Conservation (phyloP, 2,888 invertebrate genomes). For the Phortica okadai region DNA sequence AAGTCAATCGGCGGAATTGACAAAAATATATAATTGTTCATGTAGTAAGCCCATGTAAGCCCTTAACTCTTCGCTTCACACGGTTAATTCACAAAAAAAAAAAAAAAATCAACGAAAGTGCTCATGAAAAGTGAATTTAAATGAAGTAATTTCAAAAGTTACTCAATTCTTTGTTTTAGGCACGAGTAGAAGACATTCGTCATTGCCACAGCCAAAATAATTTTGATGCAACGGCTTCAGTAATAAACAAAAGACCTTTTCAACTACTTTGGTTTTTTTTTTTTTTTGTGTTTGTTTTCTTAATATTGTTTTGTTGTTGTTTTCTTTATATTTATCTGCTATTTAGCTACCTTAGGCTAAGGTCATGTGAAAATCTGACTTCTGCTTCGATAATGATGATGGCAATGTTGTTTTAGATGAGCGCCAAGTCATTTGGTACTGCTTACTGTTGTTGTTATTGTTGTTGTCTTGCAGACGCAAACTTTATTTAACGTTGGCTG, state of each 20-base stretch:
- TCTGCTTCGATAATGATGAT: not conserved
- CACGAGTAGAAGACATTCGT: slow-evolving; percentile 28
- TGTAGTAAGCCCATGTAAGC: too few species aligned
- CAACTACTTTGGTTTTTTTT: not conserved
- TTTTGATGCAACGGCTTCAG: slow-evolving; percentile 2
- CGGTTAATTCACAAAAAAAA: too few species aligned
- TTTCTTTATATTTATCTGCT: slow-evolving; percentile 24
- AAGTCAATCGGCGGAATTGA: too few species aligned
- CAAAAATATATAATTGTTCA: too few species aligned
- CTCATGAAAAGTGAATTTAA: too few species aligned
- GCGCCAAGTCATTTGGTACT: not conserved
- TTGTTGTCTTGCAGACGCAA: not conserved
- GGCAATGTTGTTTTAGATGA: slow-evolving; percentile 1
- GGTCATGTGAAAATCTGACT: slow-evolving; percentile 57
- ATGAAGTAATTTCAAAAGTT: slow-evolving; percentile 41
- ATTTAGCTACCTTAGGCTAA: slow-evolving; percentile 57
- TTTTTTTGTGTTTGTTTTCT: slow-evolving; percentile 6
- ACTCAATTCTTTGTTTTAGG: slow-evolving; percentile 63
- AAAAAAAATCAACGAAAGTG: too few species aligned
- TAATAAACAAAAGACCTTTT: slow-evolving; percentile 11
- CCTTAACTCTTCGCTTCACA: too few species aligned
- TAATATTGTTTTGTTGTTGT: not conserved
- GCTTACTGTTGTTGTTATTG: not conserved
- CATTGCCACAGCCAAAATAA: slow-evolving; percentile 39
- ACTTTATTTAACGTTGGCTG: not conserved